Evolutionary conservation across 2,113 vertebrate genomes (phyloP).

Genomic region (Scalopus aquaticus): DNA sequence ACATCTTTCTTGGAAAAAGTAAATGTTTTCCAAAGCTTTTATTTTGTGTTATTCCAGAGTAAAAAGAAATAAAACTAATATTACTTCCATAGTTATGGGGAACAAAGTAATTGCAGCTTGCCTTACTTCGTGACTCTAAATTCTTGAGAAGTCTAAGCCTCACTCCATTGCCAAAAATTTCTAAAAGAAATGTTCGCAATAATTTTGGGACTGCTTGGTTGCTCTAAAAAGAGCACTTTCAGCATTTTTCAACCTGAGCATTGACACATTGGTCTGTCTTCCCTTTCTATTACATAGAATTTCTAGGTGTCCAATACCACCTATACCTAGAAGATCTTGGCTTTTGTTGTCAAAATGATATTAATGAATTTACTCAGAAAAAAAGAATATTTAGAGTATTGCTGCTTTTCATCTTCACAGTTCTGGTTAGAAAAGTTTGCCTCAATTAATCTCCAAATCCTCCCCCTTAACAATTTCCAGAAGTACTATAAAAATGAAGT

Average conservation of each 20-base stretch:
- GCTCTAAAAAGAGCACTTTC: background rate
- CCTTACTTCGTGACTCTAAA: background rate
- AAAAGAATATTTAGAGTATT: background rate
- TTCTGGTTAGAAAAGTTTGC: background rate
- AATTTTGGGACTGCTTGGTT: background rate
- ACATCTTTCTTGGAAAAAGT: constrained; percentile 15
- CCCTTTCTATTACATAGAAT: background rate
- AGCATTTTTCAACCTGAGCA: background rate
- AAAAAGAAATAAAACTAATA: constrained; percentile 35
- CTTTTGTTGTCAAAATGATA: background rate
- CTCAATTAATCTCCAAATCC: background rate
- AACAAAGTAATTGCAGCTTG: constrained; percentile 27
- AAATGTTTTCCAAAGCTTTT: background rate
- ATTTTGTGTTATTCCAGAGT: constrained; percentile 16
- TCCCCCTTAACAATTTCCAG: background rate
- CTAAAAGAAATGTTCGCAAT: background rate
- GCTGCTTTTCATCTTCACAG: background rate
- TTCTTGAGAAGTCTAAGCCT: background rate
- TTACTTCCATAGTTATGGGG: background rate
- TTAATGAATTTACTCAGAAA: background rate
- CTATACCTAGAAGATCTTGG: background rate
- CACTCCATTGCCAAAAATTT: background rate
- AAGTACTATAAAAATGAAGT: constrained; percentile 2
- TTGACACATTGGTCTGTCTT: background rate
- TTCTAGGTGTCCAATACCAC: background rate